These are phyloP conservation scores for Thecophora atra DNA, from an alignment of 2,888 invertebrate species.

Conservation along the genomic window DNA sequence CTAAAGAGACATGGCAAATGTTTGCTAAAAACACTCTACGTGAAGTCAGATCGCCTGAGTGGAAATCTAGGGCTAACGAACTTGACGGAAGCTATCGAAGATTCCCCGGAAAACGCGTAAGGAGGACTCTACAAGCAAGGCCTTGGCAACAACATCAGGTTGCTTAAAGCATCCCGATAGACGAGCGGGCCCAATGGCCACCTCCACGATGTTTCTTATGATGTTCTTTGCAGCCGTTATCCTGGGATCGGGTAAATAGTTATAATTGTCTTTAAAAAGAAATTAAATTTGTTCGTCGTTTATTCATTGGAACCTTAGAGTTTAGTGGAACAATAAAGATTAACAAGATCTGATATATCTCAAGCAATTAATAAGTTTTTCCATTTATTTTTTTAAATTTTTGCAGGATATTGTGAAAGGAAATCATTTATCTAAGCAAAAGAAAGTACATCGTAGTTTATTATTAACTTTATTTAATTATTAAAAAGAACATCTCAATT, in stretches of 20 bases:
- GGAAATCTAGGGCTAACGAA: not conserved
- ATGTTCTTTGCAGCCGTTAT: constrained; percentile 31
- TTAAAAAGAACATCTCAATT: too few relatives aligned
- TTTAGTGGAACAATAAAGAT: too few relatives aligned
- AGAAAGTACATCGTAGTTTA: too few relatives aligned
- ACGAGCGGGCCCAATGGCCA: not conserved
- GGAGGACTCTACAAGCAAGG: not conserved
- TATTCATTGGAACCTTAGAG: not conserved
- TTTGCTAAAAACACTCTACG: constrained; percentile 14
- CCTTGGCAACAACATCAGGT: not conserved
- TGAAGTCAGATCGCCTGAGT: not conserved
- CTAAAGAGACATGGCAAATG: constrained; percentile 18
- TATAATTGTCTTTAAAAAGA: constrained; percentile 8
- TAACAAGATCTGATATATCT: too few relatives aligned
- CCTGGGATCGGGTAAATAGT: constrained; percentile 30
- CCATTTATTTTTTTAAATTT: too few relatives aligned
- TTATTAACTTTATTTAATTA: too few relatives aligned
- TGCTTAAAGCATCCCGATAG: not conserved
- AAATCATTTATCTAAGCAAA: too few relatives aligned
- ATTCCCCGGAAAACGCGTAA: not conserved
- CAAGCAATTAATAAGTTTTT: too few relatives aligned
- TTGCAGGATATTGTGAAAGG: too few relatives aligned
- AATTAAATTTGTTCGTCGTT: constrained; percentile 15
- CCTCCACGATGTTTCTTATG: constrained; percentile 24
- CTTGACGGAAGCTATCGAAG: not conserved